A percentile compares a stretch with the other conserved stretches of the same genome.
Evolutionary conservation across 2,797 vertebrate genomes (phyloP).

Genomic region (Spondyliosoma cantharus): DNA sequence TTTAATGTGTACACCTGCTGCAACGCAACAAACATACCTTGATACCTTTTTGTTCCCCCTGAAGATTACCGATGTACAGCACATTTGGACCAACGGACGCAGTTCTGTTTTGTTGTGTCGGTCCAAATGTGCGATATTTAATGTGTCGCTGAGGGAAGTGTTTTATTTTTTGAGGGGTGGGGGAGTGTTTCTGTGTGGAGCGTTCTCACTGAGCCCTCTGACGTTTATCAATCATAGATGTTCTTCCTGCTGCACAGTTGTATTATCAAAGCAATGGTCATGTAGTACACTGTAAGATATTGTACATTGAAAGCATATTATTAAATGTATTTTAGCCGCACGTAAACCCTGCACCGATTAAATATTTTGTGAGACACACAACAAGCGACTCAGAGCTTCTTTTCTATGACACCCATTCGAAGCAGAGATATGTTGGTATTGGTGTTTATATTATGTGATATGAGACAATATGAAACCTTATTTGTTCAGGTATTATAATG

Average conservation of each 20-base stretch:
- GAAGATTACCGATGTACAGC: constrained; percentile 2
- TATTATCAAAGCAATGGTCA: constrained; percentile 58
- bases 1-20: constrained; percentile 32
- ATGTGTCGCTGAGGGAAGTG: constrained; percentile 22
- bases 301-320: constrained; percentile 75
- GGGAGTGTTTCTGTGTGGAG: background rate
- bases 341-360: constrained; percentile 65
- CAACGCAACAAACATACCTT: constrained; percentile 58
- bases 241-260: constrained; percentile 57
- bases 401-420: background rate
- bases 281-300: constrained; percentile 78
- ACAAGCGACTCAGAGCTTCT: background rate
- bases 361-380: constrained; percentile 75
- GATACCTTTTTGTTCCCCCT: background rate
- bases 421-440: no score
- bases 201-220: constrained; percentile 11
- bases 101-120: background rate
- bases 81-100: background rate
- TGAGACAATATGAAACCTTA: no score
- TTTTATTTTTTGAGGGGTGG: background rate
- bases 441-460: no score
- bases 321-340: constrained; percentile 73
- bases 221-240: constrained; percentile 12
- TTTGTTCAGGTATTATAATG: no score
- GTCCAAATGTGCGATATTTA: constrained; percentile 7